These are phyloP conservation scores for Rhagonycha lutea DNA, from an alignment of 2,888 invertebrate species.

Conservation along the genomic window DNA sequence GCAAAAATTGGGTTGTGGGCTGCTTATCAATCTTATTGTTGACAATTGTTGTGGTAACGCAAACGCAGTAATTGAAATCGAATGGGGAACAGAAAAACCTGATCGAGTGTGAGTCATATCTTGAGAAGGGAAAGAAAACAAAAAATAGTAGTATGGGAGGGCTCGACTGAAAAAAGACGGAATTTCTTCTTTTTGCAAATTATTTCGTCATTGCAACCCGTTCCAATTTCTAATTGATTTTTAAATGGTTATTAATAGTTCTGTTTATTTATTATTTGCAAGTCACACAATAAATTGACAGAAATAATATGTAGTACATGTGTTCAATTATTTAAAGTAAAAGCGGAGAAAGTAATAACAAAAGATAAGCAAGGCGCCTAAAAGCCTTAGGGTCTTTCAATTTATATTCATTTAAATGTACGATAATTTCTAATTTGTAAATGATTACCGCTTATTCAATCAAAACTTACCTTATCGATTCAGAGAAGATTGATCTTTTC, in stretches of 20 bases:
- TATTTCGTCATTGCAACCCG: background rate
- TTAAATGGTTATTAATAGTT: background rate
- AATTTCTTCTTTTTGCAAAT: background rate
- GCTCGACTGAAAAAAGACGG: background rate
- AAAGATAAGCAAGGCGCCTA: conserved; percentile 19
- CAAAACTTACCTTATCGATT: background rate
- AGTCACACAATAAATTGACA: background rate
- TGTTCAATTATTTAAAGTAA: conserved; percentile 16
- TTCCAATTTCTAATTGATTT: background rate
- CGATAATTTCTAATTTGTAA: background rate
- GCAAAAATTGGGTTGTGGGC: background rate
- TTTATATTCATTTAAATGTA: background rate
- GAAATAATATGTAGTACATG: conserved; percentile 12
- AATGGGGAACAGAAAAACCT: background rate
- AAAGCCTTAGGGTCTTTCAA: conserved; percentile 19
- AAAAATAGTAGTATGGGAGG: background rate
- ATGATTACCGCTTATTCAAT: background rate
- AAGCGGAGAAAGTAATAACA: conserved; percentile 25
- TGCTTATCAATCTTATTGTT: too few relatives aligned
- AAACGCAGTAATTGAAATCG: background rate
- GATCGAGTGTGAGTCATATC: background rate
- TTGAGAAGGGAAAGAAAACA: background rate
- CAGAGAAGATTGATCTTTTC: background rate
- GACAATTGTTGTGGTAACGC: too few relatives aligned
- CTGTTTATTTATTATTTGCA: background rate